These are phyloP conservation scores for Turritopsis dohrnii DNA, from an alignment of 30 jellyfish, hydroid and myxozoan genomes.

Conservation along the genomic window DNA sequence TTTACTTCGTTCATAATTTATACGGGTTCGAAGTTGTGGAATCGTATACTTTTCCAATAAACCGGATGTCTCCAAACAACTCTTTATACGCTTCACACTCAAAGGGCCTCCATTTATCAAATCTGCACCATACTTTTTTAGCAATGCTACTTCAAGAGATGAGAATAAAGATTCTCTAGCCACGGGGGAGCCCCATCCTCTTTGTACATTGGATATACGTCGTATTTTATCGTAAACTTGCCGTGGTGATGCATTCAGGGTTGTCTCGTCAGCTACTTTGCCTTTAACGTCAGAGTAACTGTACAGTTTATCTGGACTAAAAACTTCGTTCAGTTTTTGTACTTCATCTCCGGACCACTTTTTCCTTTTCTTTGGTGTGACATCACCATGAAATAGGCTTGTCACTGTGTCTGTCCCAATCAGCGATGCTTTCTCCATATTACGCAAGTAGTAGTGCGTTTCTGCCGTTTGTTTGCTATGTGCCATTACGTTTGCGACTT, in stretches of 20 bases:
- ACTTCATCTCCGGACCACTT: not conserved
- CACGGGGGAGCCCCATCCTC: too few species aligned
- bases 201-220: too few species aligned
- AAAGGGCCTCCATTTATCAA: too few species aligned
- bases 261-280: not conserved
- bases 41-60: too few species aligned
- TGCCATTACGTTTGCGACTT: constrained; percentile 13
- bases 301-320: not conserved
- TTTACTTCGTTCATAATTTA: too few species aligned
- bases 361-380: not conserved
- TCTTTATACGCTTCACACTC: too few species aligned
- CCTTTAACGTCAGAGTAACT: not conserved
- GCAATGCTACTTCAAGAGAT: too few species aligned
- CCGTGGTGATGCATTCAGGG: constrained; percentile 11
- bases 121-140: too few species aligned
- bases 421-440: not conserved
- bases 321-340: not conserved
- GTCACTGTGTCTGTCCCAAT: not conserved
- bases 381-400: not conserved
- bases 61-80: too few species aligned
- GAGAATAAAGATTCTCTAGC: too few species aligned
- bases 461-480: constrained; percentile 22
- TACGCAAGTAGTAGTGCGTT: not conserved
- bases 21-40: too few species aligned
- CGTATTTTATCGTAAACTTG: not conserved